These are phyloP conservation scores for Syngnathus floridae DNA, from an alignment of 2,113 vertebrate species.

Conservation along the genomic window DNA sequence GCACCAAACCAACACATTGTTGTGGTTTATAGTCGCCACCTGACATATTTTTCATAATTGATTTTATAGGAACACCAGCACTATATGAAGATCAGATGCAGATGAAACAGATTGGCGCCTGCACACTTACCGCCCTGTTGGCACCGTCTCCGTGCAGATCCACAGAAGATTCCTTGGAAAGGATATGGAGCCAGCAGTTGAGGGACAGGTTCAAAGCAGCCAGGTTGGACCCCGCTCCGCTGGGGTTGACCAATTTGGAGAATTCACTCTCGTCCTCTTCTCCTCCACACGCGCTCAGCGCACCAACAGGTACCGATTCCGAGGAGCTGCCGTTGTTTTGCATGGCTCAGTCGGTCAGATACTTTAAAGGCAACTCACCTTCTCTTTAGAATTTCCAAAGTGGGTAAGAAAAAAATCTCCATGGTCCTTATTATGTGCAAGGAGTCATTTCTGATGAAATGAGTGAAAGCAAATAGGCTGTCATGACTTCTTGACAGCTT, in stretches of 20 bases:
- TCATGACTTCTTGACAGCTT: neutral
- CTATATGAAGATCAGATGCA: no score
- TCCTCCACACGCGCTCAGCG: conserved; percentile 42
- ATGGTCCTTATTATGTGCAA: conserved; percentile 5
- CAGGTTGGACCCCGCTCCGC: conserved; percentile 25
- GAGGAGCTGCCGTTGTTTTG: conserved; percentile 47
- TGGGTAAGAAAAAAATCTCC: conserved; percentile 5
- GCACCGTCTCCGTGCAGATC: conserved; percentile 64
- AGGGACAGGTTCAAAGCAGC: conserved; percentile 62
- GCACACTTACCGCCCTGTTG: conserved; percentile 52
- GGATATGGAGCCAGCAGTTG: conserved; percentile 70
- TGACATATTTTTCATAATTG: no score
- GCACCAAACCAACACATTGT: neutral
- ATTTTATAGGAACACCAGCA: no score
- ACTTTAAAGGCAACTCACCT: neutral
- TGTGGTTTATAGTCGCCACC: no score
- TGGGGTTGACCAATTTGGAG: conserved; percentile 41
- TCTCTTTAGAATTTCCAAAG: conserved; percentile 10
- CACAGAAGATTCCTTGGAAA: conserved; percentile 62
- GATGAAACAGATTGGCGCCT: no score
- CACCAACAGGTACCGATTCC: conserved; percentile 20
- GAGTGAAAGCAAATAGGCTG: neutral
- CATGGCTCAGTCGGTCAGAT: conserved; percentile 34
- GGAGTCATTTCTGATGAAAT: neutral
- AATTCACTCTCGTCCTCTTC: conserved; percentile 50